A percentile compares a stretch with the other conserved stretches of the same genome.
Conservation (phyloP, 2,888 invertebrate species). For the Ceriagrion tenellum region DNA sequence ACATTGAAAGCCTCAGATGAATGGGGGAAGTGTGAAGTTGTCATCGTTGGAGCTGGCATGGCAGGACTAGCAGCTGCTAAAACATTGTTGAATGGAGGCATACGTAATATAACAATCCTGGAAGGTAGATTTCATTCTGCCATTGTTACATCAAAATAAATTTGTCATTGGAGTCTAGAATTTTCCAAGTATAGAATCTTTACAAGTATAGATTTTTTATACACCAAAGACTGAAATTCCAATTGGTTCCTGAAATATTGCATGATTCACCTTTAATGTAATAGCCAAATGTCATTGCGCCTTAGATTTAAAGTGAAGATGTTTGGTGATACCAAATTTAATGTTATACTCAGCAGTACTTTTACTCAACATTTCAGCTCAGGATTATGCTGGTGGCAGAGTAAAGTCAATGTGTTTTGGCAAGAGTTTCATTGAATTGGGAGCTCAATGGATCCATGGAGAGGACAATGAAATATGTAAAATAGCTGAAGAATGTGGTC, state of each 20-base stretch:
- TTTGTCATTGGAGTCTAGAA: background rate
- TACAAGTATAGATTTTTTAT: too few species aligned
- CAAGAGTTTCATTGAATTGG: constrained; percentile 84
- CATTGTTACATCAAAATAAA: background rate
- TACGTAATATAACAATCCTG: constrained; percentile 79
- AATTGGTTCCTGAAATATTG: too few species aligned
- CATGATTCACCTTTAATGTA: too few species aligned
- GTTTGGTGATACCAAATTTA: background rate
- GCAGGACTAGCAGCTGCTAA: constrained; percentile 82
- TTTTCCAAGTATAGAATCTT: too few species aligned
- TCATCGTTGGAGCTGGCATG: constrained; percentile 83
- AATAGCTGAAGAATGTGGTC: constrained; percentile 77
- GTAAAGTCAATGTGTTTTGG: constrained; percentile 78
- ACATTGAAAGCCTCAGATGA: constrained; percentile 70
- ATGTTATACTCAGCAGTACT: background rate
- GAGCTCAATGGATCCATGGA: constrained; percentile 91
- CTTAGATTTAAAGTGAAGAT: background rate
- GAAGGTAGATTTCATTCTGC: constrained; percentile 77
- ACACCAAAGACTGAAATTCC: too few species aligned
- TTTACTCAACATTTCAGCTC: constrained; percentile 75
- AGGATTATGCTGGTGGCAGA: constrained; percentile 80
- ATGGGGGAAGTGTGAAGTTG: constrained; percentile 75
- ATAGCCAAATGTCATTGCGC: background rate
- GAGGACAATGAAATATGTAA: constrained; percentile 81
- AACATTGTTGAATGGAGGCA: constrained; percentile 78